phyloP scores from a whole-genome alignment of 2,888 invertebrate species.

The Camptogramma bilineatum region DNA sequence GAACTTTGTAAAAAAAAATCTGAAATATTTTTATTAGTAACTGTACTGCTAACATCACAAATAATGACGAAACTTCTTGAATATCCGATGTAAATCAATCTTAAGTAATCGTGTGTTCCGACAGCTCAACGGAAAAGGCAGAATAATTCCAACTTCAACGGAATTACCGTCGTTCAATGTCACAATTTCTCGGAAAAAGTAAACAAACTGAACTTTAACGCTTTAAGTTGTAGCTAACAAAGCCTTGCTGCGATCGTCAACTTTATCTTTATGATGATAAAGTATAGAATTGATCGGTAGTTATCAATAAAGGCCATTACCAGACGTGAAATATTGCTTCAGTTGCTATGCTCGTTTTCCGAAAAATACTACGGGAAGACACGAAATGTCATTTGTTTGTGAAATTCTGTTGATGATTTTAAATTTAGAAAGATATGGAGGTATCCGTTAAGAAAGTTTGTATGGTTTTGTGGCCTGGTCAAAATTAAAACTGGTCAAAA shows the following conservation, averaged over 20 bases:
- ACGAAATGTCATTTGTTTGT: conserved; percentile 1
- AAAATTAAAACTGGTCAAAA: no score
- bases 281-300: not conserved
- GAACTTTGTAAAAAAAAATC: no score
- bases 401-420: no score
- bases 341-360: not conserved
- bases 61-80: not conserved
- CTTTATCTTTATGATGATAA: not conserved
- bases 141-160: conserved; percentile 9
- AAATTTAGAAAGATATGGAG: no score
- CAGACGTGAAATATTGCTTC: not conserved
- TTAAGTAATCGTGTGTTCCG: conserved; percentile 1
- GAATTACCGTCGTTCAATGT: conserved; percentile 17
- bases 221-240: conserved; percentile 11
- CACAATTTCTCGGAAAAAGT: conserved; percentile 17
- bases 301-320: not conserved
- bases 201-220: conserved; percentile 17
- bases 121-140: conserved; percentile 7
- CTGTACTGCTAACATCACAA: no score
- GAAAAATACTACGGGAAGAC: not conserved
- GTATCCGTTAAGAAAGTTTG: no score
- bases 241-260: not conserved
- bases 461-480: no score
- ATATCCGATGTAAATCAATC: not conserved
- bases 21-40: no score